phyloP scores from a whole-genome alignment of 2,888 invertebrate genomes.

The Euclidia mi region DNA sequence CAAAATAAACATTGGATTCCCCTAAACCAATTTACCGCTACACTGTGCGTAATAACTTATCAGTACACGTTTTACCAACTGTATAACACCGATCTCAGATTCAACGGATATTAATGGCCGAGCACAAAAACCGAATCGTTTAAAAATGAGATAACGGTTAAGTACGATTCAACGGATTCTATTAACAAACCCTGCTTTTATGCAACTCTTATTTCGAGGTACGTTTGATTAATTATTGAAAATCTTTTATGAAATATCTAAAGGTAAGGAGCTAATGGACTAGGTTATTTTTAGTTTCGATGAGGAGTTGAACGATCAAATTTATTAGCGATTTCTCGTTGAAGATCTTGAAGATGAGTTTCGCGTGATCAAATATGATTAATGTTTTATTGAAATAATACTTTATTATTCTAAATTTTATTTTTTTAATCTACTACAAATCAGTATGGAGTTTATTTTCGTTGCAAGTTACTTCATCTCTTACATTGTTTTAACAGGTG shows the following conservation, averaged over 20 bases:
- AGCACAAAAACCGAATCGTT: slow-evolving; percentile 53
- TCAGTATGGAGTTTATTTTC: no score
- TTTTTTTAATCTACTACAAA: no score
- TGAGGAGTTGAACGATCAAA: neutral
- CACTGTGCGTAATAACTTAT: no score
- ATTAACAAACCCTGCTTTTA: slow-evolving; percentile 39
- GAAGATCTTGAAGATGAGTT: no score
- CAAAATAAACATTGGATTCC: no score
- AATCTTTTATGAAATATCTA: slow-evolving; percentile 21
- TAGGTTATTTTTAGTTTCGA: neutral
- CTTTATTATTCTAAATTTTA: no score
- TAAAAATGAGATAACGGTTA: slow-evolving; percentile 53
- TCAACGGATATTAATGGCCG: slow-evolving; percentile 51
- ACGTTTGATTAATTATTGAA: slow-evolving; percentile 47
- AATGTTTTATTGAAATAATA: no score
- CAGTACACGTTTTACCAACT: slow-evolving; percentile 10
- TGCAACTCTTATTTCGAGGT: slow-evolving; percentile 27
- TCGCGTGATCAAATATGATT: no score
- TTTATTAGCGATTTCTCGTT: neutral
- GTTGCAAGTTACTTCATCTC: no score
- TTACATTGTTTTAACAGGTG: no score
- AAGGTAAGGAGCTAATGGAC: neutral
- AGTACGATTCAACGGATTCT: slow-evolving; percentile 52
- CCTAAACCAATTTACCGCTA: no score
- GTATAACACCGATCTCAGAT: slow-evolving; percentile 27